These are phyloP conservation scores for Cyprinodon diabolis DNA, from an alignment of 2,797 vertebrate species.

Conservation along the genomic window DNA sequence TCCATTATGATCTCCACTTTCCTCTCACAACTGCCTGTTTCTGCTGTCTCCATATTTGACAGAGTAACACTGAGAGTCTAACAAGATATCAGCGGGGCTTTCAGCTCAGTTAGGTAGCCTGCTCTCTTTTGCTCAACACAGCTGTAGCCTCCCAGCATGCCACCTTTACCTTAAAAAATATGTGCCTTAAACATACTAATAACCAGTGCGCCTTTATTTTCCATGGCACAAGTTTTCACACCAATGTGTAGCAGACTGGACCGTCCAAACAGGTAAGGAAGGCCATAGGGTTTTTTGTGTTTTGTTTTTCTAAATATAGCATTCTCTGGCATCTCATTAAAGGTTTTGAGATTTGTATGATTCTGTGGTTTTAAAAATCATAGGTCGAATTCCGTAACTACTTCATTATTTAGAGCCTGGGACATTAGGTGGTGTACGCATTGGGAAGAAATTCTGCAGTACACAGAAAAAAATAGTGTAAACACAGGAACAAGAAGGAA, in stretches of 20 bases:
- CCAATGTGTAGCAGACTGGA: too few species aligned
- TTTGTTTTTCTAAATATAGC: too few species aligned
- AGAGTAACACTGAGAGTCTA: background rate
- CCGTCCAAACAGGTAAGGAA: too few species aligned
- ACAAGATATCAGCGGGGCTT: background rate
- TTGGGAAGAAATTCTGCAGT: too few species aligned
- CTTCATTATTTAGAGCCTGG: too few species aligned
- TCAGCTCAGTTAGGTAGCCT: background rate
- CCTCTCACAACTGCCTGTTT: background rate
- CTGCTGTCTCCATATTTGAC: background rate
- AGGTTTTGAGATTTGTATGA: background rate
- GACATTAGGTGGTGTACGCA: background rate
- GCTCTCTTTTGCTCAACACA: background rate
- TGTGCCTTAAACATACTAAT: background rate
- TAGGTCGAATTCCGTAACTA: background rate
- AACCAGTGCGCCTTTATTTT: background rate
- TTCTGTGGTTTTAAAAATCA: background rate
- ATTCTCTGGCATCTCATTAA: background rate
- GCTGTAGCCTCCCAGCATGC: background rate
- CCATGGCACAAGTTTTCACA: background rate
- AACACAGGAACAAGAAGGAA: background rate
- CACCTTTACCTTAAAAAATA: background rate
- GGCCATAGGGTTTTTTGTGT: too few species aligned
- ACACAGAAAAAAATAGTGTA: background rate
- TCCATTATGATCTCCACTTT: background rate